Base-by-base conservation (phyloP, 1,140 invertebrate species). In the Atta cephalotes region DNA sequence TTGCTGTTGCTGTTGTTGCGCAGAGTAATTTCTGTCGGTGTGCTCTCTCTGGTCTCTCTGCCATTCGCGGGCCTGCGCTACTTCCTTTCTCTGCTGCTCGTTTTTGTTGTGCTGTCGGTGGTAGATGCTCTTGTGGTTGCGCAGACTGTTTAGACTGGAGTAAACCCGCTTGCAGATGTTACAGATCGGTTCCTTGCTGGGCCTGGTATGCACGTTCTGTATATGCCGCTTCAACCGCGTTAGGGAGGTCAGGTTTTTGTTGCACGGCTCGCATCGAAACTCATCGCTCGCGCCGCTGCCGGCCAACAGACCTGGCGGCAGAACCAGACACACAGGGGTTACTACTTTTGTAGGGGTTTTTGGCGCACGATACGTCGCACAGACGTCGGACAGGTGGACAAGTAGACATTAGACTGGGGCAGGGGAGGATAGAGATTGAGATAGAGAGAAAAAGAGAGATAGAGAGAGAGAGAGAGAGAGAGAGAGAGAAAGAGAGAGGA, bases 111-210 rank as follows among this genome's bases (percentile, higher is more conserved):
- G 94, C 86, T 95, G 94, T 93, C 97, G 96, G 96, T 98, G 98
- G 95, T 98, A 98, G 96, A 98, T 98, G 95, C 97, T 98, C 96
- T 98, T 98, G 96, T 98, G 98, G 96, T 98, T 98, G 92, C 98
- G 96, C 88, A 98, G 96, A 93, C 97, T 98, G 96, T 98, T 98
- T 92, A 98, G 96, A 94, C 97, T 98, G 96, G 97, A 98, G 96
- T 98, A 98, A 90, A 98, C 97, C 92, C 97, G 96, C 94, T 97
- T 97, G 96, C 97, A 98, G 95, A 98, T 98, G 96, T 97, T 98
- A 96, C 98, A 98, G 93, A 98, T 97, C 89, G 97, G 97, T 95
- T 98, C 97, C 95, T 97, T 97, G 94, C 97, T 97, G 90, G 97
- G 97, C 92, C 97, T 96, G 96, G 97, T 97, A 95, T 98, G 97